Evolutionary conservation across 2,888 invertebrate genomes (phyloP).

Genomic region (Scaptomyza cyrtandrae): DNA sequence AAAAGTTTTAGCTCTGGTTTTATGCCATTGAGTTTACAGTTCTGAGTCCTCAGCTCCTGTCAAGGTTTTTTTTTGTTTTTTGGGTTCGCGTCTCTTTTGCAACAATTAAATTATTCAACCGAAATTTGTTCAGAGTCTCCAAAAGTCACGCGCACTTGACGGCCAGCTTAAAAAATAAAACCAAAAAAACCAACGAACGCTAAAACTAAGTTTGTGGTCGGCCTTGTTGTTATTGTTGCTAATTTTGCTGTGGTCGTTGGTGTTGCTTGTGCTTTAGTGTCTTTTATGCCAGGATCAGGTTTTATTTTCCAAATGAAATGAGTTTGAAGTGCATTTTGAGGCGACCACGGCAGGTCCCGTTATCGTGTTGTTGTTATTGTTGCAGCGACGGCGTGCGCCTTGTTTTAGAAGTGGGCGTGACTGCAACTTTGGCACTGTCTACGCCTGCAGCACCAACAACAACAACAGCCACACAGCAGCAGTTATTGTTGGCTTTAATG

Average conservation of each 20-base stretch:
- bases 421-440: slow-evolving; percentile 57
- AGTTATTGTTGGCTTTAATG: slow-evolving; percentile 70
- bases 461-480: slow-evolving; percentile 2
- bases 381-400: slow-evolving; percentile 48
- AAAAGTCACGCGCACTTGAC: slow-evolving; percentile 81
- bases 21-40: slow-evolving; percentile 58
- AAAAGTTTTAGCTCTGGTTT: slow-evolving; percentile 61
- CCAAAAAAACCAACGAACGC: slow-evolving; percentile 24
- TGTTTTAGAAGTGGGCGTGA: slow-evolving; percentile 72
- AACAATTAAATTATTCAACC: slow-evolving; percentile 81
- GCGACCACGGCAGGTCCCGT: slow-evolving; percentile 48
- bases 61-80: slow-evolving; percentile 46
- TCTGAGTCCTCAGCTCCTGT: slow-evolving; percentile 37
- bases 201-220: slow-evolving; percentile 59
- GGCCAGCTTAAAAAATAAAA: slow-evolving; percentile 49
- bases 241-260: slow-evolving; percentile 26
- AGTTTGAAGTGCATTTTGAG: slow-evolving; percentile 79
- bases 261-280: slow-evolving; percentile 48
- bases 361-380: slow-evolving; percentile 20
- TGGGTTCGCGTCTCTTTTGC: slow-evolving; percentile 57
- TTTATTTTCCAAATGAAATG: slow-evolving; percentile 81
- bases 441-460: slow-evolving; percentile 38
- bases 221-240: slow-evolving; percentile 57
- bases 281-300: slow-evolving; percentile 73
- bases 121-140: slow-evolving; percentile 79